A percentile compares a stretch with the other conserved stretches of the same genome.
phyloP scores from a whole-genome alignment of 92 coral and sea anemone species.

The Phenganax marumi region DNA sequence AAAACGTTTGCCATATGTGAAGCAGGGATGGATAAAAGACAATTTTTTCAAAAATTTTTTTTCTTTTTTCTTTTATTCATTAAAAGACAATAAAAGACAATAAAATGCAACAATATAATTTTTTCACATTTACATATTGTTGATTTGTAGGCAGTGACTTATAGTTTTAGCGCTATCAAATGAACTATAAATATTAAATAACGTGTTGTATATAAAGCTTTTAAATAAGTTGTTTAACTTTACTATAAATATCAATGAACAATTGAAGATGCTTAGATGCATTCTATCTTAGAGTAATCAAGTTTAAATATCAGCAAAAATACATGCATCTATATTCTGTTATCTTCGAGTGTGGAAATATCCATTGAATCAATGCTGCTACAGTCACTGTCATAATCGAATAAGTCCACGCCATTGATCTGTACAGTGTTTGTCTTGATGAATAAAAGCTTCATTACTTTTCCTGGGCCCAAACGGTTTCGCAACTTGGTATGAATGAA shows the following conservation, averaged over 20 bases:
- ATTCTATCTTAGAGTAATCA: background rate
- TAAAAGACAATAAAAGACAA: slow-evolving; percentile 12
- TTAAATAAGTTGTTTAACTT: background rate
- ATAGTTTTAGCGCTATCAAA: background rate
- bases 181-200: background rate
- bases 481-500: slow-evolving; percentile 22
- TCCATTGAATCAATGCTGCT: slow-evolving; percentile 20
- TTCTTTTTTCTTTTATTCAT: slow-evolving; percentile 8
- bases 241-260: background rate
- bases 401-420: slow-evolving; percentile 13
- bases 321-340: background rate
- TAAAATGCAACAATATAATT: background rate
- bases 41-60: background rate
- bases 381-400: slow-evolving; percentile 24
- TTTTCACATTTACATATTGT: background rate
- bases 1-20: too few species aligned
- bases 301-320: background rate
- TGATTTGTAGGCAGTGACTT: background rate
- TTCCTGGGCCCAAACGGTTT: slow-evolving; percentile 24
- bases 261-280: too few species aligned
- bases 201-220: background rate
- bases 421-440: slow-evolving; percentile 18
- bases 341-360: slow-evolving; percentile 1
- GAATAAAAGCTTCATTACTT: background rate
- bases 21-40: slow-evolving; percentile 18